Evolutionary conservation across 2,888 invertebrate genomes (phyloP), one percentile per base, ranked within the genome.

Genomic region (Nephrotoma appendiculata): DNA sequence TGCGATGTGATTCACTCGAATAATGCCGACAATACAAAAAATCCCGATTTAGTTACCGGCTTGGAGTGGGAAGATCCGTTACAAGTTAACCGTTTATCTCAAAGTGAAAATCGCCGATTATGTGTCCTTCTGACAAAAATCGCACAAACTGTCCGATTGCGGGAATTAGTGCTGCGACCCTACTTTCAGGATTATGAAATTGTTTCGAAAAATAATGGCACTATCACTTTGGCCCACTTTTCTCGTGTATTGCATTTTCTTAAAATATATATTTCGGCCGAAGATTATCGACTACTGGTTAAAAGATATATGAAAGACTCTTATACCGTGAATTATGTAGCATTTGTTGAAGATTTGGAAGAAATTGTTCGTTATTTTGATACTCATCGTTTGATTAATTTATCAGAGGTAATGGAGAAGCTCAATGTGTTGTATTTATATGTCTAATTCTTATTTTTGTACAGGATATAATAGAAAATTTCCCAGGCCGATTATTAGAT

Each of bases 321-420:
- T 2, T 96, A 95, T 91, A 95, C 95, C 41, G 91, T 96, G 1
- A 96, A 96, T 91, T 96, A 96, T 89, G 93, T 96, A 7, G 95
- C 95, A 6, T 96, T 96, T 90, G 91, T 96, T 5, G 93, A 93
- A 86, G 94, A 94, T 1, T 92, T 96, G 7, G 94, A 96, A 87
- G 93, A 94, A 12, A 94, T 95, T 41, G 94, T 94, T 88, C 92
- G 93, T 85, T 95, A 95, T 88, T 90, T 94, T 88, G 92, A 93
- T 87, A 89, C 91, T 15, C 91, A 93, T 88, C 92, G 93, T 71
- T 91, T 93, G 88, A 87, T 93, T 87, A 92, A 93, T 89, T 89
- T 92, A 0, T 93, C 88, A 0, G 86, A 89, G 57, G 89, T 94
- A 11, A 94, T 94, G 89, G 95, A 95, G 11, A 43, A 15, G 12